Evolutionary conservation across 2,797 vertebrate genomes (phyloP).

Genomic region (Syngnathus acus): DNA sequence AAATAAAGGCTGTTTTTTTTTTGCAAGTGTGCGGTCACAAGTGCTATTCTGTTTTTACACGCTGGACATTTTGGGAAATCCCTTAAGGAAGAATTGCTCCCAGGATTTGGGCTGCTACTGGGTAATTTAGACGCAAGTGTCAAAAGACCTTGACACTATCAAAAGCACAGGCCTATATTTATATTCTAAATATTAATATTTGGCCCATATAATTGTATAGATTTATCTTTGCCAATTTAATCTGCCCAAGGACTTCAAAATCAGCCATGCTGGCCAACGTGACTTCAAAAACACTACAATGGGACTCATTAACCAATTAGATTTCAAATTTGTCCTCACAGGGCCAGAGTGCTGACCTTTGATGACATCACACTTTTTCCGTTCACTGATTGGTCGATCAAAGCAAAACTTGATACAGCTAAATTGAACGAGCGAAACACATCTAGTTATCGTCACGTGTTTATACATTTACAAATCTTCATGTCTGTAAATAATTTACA

Average conservation of each 20-base stretch:
- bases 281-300: no score
- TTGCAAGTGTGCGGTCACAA: conserved; percentile 18
- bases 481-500: no score
- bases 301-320: no score
- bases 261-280: no score
- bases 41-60: conserved; percentile 33
- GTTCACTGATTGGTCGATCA: neutral
- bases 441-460: no score
- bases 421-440: no score
- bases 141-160: neutral
- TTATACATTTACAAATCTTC: no score
- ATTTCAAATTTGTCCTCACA: no score
- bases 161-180: neutral
- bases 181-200: neutral
- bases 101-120: neutral
- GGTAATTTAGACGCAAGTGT: no score
- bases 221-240: no score
- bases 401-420: neutral
- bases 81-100: conserved; percentile 11
- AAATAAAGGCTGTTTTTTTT: conserved; percentile 33
- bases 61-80: conserved; percentile 36
- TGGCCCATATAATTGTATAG: no score
- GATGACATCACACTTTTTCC: neutral
- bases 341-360: neutral
- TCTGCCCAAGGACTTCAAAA: no score